Evolutionary conservation across 2,797 vertebrate species (phyloP), one percentile per base, ranked within the genome.

Genomic region (Amphiprion clarkii): DNA sequence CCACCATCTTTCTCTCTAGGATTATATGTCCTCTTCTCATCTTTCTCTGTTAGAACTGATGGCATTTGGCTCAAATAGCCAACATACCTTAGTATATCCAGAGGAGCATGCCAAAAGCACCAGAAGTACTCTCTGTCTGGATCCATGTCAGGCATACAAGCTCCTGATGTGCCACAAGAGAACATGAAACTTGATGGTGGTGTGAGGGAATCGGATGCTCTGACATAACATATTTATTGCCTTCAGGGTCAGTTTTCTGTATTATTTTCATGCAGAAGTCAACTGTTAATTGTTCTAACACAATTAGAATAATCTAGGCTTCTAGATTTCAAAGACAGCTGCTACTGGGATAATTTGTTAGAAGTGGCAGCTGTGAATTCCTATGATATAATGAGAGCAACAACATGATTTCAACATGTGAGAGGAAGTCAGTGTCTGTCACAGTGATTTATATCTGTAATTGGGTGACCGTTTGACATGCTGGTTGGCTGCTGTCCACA

Each of bases 371-470:
- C 56, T 67, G 70, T 77, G 48, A 78, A 76, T 66, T 64, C 46
- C 29, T 55, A 29, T 56, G 46, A 73, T 67, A 48, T 67, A 62
- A 66, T 52, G 36, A 42, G 31, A 63, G 29, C 49, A 69, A 52
- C 57, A 53, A 42, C 76, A 67, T 40, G 7, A n/a, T 74, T 67
- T 78, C 55, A 46, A 67, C 42, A 74, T 64, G 44, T 78, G 64
- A 76, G 58, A 61, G 44, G 33, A 58, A 72, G 56, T 71, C 60
- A 21, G 36, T 44, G 73, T 79, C 82, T 67, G 25, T 86, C 81
- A 85, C 68, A 69, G 31, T 74, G 69, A 83, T 79, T 78, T 78
- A 70, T 71, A 67, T 49, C 55, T 77, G 31, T 72, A 49, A 71
- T 76, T 62, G 54, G 49, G 54, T 31, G 9, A 36, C 52, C 0